phyloP scores from a whole-genome alignment of 2,113 vertebrate species.

The Nyctereutes procyonoides region DNA sequence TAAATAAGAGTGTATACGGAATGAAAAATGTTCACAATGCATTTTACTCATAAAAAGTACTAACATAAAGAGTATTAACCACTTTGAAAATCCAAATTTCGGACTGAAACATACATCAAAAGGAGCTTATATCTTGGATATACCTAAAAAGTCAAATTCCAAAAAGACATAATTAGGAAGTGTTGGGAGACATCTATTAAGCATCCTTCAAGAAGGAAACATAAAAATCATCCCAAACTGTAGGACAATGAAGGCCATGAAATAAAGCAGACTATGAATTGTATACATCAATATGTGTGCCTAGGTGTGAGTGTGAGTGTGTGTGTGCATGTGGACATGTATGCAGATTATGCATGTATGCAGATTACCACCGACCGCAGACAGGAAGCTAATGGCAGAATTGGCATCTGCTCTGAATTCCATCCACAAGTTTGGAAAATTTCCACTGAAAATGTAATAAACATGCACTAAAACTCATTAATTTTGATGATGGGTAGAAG shows the following conservation, averaged over 20 bases:
- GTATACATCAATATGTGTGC: neutral
- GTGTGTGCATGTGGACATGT: fast-evolving
- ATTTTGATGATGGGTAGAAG: neutral
- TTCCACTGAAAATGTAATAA: neutral
- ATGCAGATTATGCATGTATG: neutral
- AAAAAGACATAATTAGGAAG: neutral
- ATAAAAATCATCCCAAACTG: neutral
- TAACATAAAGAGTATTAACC: neutral
- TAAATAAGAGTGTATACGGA: neutral
- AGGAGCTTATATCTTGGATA: neutral
- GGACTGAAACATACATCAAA: neutral
- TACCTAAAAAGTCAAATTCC: neutral
- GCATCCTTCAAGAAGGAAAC: neutral
- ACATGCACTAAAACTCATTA: neutral
- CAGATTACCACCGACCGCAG: neutral
- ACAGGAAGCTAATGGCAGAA: neutral
- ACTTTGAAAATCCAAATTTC: neutral
- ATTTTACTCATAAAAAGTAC: neutral
- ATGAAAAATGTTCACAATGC: neutral
- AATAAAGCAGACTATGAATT: neutral
- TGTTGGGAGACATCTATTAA: neutral
- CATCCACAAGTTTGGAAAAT: neutral
- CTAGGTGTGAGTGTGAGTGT: neutral
- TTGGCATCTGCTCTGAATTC: neutral
- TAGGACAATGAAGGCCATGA: neutral